Base-by-base conservation (phyloP, 2,888 invertebrate genomes). In the Ypsolopha sequella region DNA sequence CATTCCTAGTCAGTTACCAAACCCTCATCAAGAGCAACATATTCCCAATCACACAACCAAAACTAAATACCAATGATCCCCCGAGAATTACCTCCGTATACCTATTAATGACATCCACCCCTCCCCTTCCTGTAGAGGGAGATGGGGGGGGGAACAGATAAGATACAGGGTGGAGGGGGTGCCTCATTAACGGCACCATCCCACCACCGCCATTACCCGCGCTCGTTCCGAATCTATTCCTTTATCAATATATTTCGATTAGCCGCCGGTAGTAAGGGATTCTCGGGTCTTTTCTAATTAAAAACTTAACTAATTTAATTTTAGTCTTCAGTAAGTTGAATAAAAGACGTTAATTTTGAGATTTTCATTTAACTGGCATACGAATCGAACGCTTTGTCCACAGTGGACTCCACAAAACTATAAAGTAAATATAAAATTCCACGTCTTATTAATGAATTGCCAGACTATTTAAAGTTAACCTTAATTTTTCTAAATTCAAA, bases 181-280 rank as follows among this genome's bases (percentile, higher is more conserved):
- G 65, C 55, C 66, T 74, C 76, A 76, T 76, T 76, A 74, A 64
- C 57, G 59, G 60, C 56, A 58, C 58, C 66, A 62, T 56, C 70
- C 73, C 65, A 68, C 65, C 63, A 62, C 61, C 59, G 64, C 63
- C 57, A 63, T 64, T 65, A 60, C 60, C 44, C 41, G 39, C 56
- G 56, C 55, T 54, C 61, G 55, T 60, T 66, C 60, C 56, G 54
- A 65, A 63, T 65, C 66, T 65, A 66, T 68, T 64, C 65, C 61
- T 38, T 75, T 75, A 80, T 80, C 79, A 79, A 79, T 80, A 80
- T 68, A 67, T 75, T 75, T 73, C 79, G 76, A 79, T 81, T 81
- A 76, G 67, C 55, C 50, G 53, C 54, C 58, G 56, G 60, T 60
- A 62, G 58, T 52, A 44, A 14, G 36, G 48, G 34, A 48, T 53